Evolutionary conservation across 2,888 invertebrate species (phyloP).

Genomic region (Ochropacha duplaris): DNA sequence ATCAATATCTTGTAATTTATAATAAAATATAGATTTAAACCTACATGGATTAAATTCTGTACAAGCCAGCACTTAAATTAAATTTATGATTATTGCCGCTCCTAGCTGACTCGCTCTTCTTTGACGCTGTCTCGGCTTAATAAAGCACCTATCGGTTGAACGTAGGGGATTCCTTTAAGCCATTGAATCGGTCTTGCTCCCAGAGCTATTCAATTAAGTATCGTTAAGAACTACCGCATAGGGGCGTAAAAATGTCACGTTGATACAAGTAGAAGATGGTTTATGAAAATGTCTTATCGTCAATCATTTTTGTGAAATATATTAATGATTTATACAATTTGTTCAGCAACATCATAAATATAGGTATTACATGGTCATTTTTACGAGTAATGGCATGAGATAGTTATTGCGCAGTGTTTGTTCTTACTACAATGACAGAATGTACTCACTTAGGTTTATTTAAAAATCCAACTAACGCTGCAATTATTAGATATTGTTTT

Average conservation of each 20-base stretch:
- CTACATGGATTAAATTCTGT: neutral
- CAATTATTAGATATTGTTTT: too few species aligned
- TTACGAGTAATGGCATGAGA: too few species aligned
- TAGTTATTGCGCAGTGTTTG: too few species aligned
- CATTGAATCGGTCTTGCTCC: conserved; percentile 17
- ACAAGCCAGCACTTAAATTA: neutral
- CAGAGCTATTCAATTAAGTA: conserved; percentile 32
- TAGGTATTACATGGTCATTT: too few species aligned
- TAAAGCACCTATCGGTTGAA: conserved; percentile 7
- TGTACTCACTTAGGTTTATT: too few species aligned
- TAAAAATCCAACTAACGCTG: too few species aligned
- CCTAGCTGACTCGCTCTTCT: neutral
- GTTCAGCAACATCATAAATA: too few species aligned
- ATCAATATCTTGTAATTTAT: too few species aligned
- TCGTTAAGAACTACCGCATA: conserved; percentile 4
- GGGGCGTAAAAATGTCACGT: neutral
- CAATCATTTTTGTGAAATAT: neutral
- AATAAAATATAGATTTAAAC: neutral
- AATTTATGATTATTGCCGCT: conserved; percentile 4
- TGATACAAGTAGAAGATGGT: neutral
- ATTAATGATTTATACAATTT: too few species aligned
- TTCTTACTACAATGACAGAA: too few species aligned
- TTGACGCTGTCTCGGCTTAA: conserved; percentile 2
- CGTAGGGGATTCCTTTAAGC: conserved; percentile 28
- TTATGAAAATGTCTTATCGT: neutral